Base-by-base conservation (phyloP, 2,113 vertebrate species). In the Saccopteryx bilineata region DNA sequence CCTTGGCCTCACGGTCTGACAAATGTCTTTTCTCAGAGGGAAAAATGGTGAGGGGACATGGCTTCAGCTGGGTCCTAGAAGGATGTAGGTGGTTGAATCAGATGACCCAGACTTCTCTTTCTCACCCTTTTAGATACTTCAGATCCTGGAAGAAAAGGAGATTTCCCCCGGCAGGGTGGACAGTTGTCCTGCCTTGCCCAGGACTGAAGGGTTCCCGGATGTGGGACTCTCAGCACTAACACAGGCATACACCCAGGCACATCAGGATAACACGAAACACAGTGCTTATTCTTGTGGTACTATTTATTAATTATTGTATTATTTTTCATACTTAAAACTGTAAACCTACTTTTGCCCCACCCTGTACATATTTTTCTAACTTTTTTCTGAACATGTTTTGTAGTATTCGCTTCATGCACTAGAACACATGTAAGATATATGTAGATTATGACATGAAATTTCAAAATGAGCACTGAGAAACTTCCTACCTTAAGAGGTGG, bases 11-110 rank as follows among this genome's bases (percentile, higher is more conserved):
- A 31, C 88, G 63, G 28, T 65, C 93, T 93, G 82, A 91, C 85
- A 96, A 91, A 82, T 92, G 78, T 85, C 84, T 96, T 97, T 95
- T 87, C 81, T 97, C 69, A 48, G 12, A 39, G 85, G 79, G 95
- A 65, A 93, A 96, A 33, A 48, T 81, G 11, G 69, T 31, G 50
- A 23, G 50, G 7, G 28, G 10, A 31, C 78, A 66, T 50, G 66
- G 65, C 90, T 82, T 95, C 90, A 87, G 88, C 87, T 87, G 91
- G 76, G 61, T 19, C 66, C 46, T 81, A 68, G 76, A 95, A 96
- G 75, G 80, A 81, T 78, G 71, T 76, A 33, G 24, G 23, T 72
- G 13, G 52, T 68, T 69, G 60, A 85, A 71, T 95, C 84, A 72
- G 19, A 95, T 61, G 52, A 56, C 26, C 58, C 13, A 68, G 46